Base-by-base conservation (phyloP, 2,888 invertebrate genomes). In the Sphaeridia pumilis region DNA sequence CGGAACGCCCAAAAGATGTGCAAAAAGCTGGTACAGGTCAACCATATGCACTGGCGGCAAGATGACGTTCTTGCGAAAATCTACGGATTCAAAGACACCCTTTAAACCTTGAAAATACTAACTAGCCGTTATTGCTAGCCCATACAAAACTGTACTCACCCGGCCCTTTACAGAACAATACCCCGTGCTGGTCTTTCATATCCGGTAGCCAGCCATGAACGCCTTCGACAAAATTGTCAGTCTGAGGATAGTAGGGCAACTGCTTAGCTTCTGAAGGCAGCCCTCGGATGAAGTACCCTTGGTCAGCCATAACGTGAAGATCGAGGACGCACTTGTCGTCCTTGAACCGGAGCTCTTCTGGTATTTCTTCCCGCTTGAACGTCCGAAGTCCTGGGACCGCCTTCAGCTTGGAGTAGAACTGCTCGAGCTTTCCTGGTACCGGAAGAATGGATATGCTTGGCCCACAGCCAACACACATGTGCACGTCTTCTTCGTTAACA, bases 21-120 rank as follows among this genome's bases (percentile, higher is more conserved):
- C 70, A 54, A 73, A 67, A 46, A 74, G 64, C 14, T 70, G 70
- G 58, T 74, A 75, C 25, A 74, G 64, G 61, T 74, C 74, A 21
- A 74, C 70, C 34, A 69, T 67, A 22, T 68, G 61, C 24, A 74
- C 69, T 2, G 71, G 67, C 12, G 66, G 58, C 4, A 60, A 46
- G 3, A 67, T 59, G 45, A 60, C 58, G 27, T 68, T 68, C 26
- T 61, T 56, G 45, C 66, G 67, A 38, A 38, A 17, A 38, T 14
- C 10, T 14, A 17, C 38, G 7, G 38, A 14, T 17, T 38, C 5
- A 38, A 5, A 14, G 17, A 12, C 12, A 20, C 17, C 17, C 7
- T 38, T 17, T 38, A 12, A 38, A 17, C 17, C 5, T 38, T 7
- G 31, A 31, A 14, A 38, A 14, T 17, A 38, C 20, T 38, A 38